phyloP scores from a whole-genome alignment of 2,888 invertebrate species.

The Ichneumoninae sp. region DNA sequence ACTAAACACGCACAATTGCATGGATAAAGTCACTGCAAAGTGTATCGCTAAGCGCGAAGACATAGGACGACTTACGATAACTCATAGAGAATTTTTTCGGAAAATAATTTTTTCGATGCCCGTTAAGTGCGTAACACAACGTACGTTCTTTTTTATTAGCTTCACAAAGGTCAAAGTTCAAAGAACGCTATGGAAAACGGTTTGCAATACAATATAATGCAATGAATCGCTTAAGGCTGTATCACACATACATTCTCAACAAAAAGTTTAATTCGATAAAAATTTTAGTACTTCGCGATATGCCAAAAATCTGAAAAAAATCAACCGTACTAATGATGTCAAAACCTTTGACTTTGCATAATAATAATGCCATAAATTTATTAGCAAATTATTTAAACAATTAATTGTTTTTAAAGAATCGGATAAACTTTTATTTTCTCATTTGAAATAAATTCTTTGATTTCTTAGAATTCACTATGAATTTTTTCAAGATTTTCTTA shows the following conservation, averaged over 20 bases:
- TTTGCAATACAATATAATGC: constrained; percentile 3
- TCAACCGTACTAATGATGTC: too few relatives aligned
- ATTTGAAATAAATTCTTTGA: too few relatives aligned
- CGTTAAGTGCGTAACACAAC: neutral
- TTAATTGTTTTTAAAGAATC: too few relatives aligned
- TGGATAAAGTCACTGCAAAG: constrained; percentile 7
- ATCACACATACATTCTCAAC: too few relatives aligned
- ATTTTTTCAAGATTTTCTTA: too few relatives aligned
- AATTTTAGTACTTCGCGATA: too few relatives aligned
- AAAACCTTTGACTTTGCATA: too few relatives aligned
- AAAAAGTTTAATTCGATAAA: too few relatives aligned
- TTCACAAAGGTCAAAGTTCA: neutral
- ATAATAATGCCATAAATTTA: too few relatives aligned
- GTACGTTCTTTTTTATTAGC: neutral
- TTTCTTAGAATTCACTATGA: too few relatives aligned
- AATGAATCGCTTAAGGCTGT: neutral
- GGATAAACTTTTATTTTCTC: too few relatives aligned
- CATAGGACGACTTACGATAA: neutral
- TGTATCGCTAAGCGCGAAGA: constrained; percentile 10
- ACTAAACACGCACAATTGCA: constrained; percentile 18
- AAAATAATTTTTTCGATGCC: neutral
- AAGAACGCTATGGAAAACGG: neutral
- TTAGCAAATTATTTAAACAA: neutral
- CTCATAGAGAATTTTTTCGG: neutral
- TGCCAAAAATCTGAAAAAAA: too few relatives aligned